Evolutionary conservation across 2,888 invertebrate species (phyloP).

Genomic region (Hylaea fasciaria): DNA sequence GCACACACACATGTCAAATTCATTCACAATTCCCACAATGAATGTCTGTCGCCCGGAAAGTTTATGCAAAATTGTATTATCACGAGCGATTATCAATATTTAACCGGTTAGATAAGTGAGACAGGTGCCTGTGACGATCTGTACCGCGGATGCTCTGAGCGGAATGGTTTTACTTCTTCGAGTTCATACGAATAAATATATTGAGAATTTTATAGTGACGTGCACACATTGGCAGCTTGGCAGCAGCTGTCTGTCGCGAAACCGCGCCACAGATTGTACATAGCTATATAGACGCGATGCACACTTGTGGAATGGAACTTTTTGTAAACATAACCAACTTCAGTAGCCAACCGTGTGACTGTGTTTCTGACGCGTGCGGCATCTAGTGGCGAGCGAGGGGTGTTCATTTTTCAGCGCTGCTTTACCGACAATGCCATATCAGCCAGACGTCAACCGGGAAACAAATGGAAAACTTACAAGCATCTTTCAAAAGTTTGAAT

Average conservation of each 20-base stretch:
- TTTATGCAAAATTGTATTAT: conserved; percentile 35
- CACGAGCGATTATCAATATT: conserved; percentile 47
- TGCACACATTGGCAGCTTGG: conserved; percentile 64
- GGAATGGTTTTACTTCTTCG: conserved; percentile 50
- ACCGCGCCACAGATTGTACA: conserved; percentile 54
- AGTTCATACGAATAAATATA: conserved; percentile 49
- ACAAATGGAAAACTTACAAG: too few species aligned
- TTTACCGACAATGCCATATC: conserved; percentile 56
- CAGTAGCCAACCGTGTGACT: conserved; percentile 3
- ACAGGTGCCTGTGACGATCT: conserved; percentile 18
- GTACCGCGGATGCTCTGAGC: conserved; percentile 39
- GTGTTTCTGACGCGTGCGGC: conserved; percentile 44
- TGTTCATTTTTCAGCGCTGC: conserved; percentile 44
- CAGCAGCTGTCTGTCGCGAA: conserved; percentile 58
- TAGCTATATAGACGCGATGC: conserved; percentile 4
- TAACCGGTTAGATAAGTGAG: conserved; percentile 19
- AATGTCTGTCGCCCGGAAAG: conserved; percentile 38
- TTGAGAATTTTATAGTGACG: conserved; percentile 55
- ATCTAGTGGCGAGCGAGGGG: conserved; percentile 56
- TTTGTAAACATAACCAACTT: conserved; percentile 34
- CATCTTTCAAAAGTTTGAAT: too few species aligned
- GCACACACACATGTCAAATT: conserved; percentile 68
- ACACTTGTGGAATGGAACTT: conserved; percentile 41
- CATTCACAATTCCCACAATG: conserved; percentile 49
- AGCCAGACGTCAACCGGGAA: background rate